Conservation (phyloP, 2,888 invertebrate genomes). For the Nomada hirtipes region DNA sequence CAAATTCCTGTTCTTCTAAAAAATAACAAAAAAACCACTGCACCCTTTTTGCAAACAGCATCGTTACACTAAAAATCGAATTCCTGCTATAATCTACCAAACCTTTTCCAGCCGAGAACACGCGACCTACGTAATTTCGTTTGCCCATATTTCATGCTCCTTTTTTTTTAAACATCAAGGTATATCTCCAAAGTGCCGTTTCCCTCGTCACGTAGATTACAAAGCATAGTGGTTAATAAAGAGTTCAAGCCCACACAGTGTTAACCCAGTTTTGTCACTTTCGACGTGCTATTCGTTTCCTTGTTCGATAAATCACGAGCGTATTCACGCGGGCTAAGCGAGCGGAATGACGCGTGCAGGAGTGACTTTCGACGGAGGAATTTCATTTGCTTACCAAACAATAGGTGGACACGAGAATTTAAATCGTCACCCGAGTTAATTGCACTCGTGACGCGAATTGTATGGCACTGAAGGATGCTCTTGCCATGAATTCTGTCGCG, state of each 20-base stretch:
- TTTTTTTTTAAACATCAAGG: background rate
- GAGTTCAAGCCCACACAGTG: background rate
- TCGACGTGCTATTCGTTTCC: background rate
- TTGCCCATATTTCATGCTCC: no score
- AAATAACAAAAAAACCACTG: background rate
- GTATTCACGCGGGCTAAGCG: no score
- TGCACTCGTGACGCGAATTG: constrained; percentile 20
- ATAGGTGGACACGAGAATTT: constrained; percentile 23
- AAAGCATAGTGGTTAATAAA: constrained; percentile 4
- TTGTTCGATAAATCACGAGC: constrained; percentile 21
- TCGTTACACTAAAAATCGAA: background rate
- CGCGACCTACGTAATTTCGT: no score
- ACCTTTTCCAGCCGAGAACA: no score
- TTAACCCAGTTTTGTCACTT: constrained; percentile 16
- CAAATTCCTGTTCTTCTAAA: no score
- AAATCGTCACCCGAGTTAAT: constrained; percentile 44
- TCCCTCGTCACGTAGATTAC: background rate
- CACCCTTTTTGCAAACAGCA: background rate
- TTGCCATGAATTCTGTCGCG: constrained; percentile 10
- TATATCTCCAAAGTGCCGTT: background rate
- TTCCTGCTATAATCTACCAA: background rate
- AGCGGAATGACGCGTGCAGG: background rate
- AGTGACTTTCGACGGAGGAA: constrained; percentile 27
- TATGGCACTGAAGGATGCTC: constrained; percentile 6
- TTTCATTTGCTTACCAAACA: constrained; percentile 23